Evolutionary conservation across 2,888 invertebrate genomes (phyloP), one percentile per base, ranked within the genome.

Genomic region (Orthosia incerta): DNA sequence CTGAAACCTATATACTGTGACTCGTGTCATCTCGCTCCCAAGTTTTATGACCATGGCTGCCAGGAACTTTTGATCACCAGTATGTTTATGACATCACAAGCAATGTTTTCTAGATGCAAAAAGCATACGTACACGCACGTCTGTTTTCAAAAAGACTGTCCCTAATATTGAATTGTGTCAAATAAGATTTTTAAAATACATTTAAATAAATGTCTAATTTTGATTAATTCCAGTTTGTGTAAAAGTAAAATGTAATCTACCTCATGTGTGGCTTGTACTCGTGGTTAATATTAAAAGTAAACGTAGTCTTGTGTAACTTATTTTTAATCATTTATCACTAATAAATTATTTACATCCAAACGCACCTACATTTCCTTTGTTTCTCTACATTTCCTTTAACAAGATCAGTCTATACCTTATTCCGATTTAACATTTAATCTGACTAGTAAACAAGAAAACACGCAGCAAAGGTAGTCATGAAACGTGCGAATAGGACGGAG

Each of bases 341-440:
- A 67, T 74, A 79, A 71, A 79, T 82, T 71, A 73, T 77, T 76
- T 74, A 72, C 65, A 70, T 57, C 15, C n/a, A 56, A 69, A 67
- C 31, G 2, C 55, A 66, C 12, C 26, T 57, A 65, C 12, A 45
- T 11, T 63, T 50, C 15, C 12, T 57, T 61, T 23, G n/a, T 59
- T 51, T 73, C 13, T 23, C 13, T 61, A 39, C 23, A 31, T 23
- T 16, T 9, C 15, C 15, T 16, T 23, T 18, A 12, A 62, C 11
- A 2, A 7, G 45, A 57, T 56, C 26, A 26, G 16, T 56, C 3
- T 23, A 4, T 7, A 26, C 13, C 3, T 39, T 23, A 4, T 7
- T 16, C 13, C 1, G 15, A 51, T n/a, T 23, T 13, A 23, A 5
- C 55, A 23, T 20, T 23, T 3, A 12, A 55, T 23, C 31, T 31